phyloP scores from a whole-genome alignment of 2,888 invertebrate genomes.

The Sarcophaga variegata region DNA sequence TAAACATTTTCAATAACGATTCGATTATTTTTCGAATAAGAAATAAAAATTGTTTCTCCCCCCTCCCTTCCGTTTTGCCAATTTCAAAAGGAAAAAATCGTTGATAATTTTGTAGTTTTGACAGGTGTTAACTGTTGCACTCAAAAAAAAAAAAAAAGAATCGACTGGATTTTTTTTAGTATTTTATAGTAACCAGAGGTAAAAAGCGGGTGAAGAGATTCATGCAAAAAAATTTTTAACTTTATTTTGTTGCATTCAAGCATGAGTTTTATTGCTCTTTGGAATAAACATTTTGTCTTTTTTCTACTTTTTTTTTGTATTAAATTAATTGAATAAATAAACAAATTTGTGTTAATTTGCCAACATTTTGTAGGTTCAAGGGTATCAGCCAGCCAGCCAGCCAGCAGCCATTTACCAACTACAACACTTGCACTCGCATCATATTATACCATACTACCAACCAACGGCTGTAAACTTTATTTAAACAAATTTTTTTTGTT shows the following conservation, averaged over 20 bases:
- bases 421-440: too few species aligned
- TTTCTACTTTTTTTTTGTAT: slow-evolving; percentile 27
- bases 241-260: background rate
- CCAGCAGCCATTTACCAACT: background rate
- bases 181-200: background rate
- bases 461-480: slow-evolving; percentile 5
- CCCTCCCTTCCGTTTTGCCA: slow-evolving; percentile 2
- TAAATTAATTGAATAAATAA: slow-evolving; percentile 65
- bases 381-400: slow-evolving; percentile 16
- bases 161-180: background rate
- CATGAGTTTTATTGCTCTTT: background rate
- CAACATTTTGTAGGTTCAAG: slow-evolving; percentile 60
- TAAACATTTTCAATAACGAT: slow-evolving; percentile 23
- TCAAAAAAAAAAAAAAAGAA: slow-evolving; percentile 21
- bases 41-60: too few species aligned
- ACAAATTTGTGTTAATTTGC: slow-evolving; percentile 67
- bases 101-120: slow-evolving; percentile 59
- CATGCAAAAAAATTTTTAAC: background rate
- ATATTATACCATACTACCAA: background rate
- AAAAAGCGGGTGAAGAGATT: background rate
- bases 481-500: slow-evolving; percentile 12
- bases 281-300: background rate
- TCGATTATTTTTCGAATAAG: background rate
- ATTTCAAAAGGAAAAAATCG: slow-evolving; percentile 2
- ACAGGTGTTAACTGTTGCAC: slow-evolving; percentile 63